Evolutionary conservation across 1,140 invertebrate species (phyloP).

Genomic region (Anadara kagoshimensis): DNA sequence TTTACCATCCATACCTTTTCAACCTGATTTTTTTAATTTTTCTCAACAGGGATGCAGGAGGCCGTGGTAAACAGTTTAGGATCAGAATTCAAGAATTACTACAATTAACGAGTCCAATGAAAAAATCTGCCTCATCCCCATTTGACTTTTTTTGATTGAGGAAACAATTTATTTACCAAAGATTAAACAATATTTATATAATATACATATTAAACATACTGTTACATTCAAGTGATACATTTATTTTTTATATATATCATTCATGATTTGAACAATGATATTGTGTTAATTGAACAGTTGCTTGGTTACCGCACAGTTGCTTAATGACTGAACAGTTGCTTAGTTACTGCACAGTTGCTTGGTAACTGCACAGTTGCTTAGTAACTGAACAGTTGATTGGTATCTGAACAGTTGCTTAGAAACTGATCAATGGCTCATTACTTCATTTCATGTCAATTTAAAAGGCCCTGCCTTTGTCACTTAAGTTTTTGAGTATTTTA

Average conservation of each 20-base stretch:
- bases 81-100: slow-evolving; percentile 63
- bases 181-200: neutral
- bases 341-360: too few species aligned
- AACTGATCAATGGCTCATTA: too few species aligned
- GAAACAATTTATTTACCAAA: neutral
- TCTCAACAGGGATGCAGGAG: slow-evolving; percentile 46
- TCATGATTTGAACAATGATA: too few species aligned
- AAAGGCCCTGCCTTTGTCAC: too few species aligned
- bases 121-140: slow-evolving; percentile 40
- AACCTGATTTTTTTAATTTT: slow-evolving; percentile 9
- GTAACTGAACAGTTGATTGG: too few species aligned
- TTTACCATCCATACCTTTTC: neutral
- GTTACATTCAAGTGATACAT: neutral
- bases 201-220: neutral
- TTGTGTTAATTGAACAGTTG: too few species aligned
- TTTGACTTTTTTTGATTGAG: slow-evolving; percentile 5
- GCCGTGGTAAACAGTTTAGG: slow-evolving; percentile 49
- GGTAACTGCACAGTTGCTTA: too few species aligned
- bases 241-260: neutral
- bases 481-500: too few species aligned
- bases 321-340: too few species aligned
- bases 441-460: too few species aligned
- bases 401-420: too few species aligned
- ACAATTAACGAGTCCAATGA: slow-evolving; percentile 63
- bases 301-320: too few species aligned